phyloP scores from a whole-genome alignment of 2,113 vertebrate species.

The Grallaria varia region DNA sequence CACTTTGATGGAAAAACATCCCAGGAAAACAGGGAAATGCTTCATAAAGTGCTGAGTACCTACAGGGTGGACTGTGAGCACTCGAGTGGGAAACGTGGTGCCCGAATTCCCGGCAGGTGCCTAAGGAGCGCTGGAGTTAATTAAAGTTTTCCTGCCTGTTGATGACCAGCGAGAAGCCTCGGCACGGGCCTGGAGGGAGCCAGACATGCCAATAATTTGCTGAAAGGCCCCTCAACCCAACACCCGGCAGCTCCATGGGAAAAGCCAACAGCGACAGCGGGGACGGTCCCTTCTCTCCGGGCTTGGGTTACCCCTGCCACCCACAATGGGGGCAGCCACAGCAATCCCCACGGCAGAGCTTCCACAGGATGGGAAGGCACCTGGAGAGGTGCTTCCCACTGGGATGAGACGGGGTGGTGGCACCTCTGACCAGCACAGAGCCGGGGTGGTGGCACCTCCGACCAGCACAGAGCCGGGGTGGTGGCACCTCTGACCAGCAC shows the following conservation, averaged over 20 bases:
- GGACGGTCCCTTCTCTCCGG: constrained; percentile 57
- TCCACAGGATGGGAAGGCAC: too few relatives aligned
- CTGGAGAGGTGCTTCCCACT: not conserved
- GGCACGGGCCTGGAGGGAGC: not conserved
- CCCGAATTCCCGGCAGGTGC: rapidly evolving
- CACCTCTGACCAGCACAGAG: too few relatives aligned
- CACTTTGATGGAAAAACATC: rapidly evolving
- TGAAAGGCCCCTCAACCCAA: constrained; percentile 22
- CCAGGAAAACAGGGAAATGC: not conserved
- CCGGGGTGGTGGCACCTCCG: too few relatives aligned
- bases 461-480: not conserved
- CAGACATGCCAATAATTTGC: not conserved
- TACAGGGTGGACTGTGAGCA: rapidly evolving
- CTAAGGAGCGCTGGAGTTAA: rapidly evolving
- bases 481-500: not conserved
- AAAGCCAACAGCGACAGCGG: constrained; percentile 66
- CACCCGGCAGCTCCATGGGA: constrained; percentile 75
- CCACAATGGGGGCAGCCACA: too few relatives aligned
- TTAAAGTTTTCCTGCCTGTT: not conserved
- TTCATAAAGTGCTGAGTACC: not conserved
- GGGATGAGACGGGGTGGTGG: rapidly evolving
- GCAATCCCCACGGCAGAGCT: too few relatives aligned
- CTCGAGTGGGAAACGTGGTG: rapidly evolving
- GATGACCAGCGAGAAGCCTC: not conserved
- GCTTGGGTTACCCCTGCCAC: constrained; percentile 69